A percentile compares a stretch with the other conserved stretches of the same genome.
Evolutionary conservation across 2,113 vertebrate genomes (phyloP).

Genomic region (Engystomops pustulosus): DNA sequence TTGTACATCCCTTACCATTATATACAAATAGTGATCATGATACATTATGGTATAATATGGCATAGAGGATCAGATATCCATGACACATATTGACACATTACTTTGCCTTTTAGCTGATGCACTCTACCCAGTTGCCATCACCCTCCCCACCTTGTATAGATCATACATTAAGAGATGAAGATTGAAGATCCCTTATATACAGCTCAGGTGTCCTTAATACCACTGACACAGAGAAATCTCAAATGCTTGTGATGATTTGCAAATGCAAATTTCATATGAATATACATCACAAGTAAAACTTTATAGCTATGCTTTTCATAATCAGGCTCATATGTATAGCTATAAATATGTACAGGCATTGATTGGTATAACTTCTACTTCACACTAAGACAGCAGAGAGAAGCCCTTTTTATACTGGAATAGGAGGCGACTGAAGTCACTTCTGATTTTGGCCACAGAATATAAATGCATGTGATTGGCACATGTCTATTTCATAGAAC

Average conservation of each 20-base stretch:
- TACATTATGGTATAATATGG: slow-evolving; percentile 20
- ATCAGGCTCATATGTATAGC: slow-evolving; percentile 35
- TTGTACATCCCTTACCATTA: slow-evolving; percentile 49
- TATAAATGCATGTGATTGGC: slow-evolving; percentile 18
- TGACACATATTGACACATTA: slow-evolving; percentile 25
- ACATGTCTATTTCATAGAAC: slow-evolving; percentile 1
- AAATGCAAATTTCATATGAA: slow-evolving; percentile 17
- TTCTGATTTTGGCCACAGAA: slow-evolving; percentile 39
- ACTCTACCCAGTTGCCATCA: background rate
- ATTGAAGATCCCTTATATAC: slow-evolving; percentile 13
- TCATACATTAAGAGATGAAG: slow-evolving; percentile 35
- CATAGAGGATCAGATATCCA: slow-evolving; percentile 31
- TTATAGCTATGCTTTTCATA: background rate
- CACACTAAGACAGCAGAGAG: slow-evolving; percentile 1
- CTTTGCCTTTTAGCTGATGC: slow-evolving; percentile 2
- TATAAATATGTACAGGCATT: slow-evolving; percentile 46
- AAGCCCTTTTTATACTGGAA: slow-evolving; percentile 49
- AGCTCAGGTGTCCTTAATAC: slow-evolving; percentile 5
- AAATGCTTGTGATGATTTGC: slow-evolving; percentile 1
- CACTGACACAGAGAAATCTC: slow-evolving; percentile 10
- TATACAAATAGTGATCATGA: slow-evolving; percentile 52
- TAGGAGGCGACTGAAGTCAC: slow-evolving; percentile 12
- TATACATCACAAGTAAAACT: slow-evolving; percentile 16
- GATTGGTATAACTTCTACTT: slow-evolving; percentile 14
- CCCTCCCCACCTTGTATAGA: background rate